Base-by-base conservation (phyloP, 2,797 vertebrate genomes). In the Gambelia wislizenii region DNA sequence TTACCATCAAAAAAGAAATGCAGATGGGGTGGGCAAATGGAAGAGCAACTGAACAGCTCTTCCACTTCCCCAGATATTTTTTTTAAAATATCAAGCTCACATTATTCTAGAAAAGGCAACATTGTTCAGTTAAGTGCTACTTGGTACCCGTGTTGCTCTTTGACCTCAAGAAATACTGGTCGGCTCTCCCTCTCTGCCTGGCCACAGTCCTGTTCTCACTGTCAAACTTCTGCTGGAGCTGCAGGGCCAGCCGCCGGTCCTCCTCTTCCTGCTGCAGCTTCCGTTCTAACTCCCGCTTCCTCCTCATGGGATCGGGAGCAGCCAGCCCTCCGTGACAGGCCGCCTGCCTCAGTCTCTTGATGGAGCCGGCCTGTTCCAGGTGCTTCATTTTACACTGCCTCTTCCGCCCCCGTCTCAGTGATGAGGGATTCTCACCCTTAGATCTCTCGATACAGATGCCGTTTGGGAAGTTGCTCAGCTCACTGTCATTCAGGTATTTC, bases 311-410 rank as follows among this genome's bases (percentile, higher is more conserved):
- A 52, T 94, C 95, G 25, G 92, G 80, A 0, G 92, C 84, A 0
- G 87, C 86, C 89, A 91, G 81, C 0, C 54, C 96, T 92, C 4
- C 89, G 76, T 93, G 96, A 54, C 91, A 96, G 4, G 94, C 92
- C 22, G 67, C 12, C 0, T 95, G 93, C 74, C 97, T 96, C 87
- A 96, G 96, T 93, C 97, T 97, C 91, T 98, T 98, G 72, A 96
- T 83, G 2, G 97, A 96, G 74, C 97, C 97, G 0, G 95, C 96
- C 75, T 97, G 97, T 67, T 99, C 98, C 95, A 98, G 79, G 95
- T 99, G 98, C 96, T 99, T 99, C 16, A 97, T 99, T 95, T 99
- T 99, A 94, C 98, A 98, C 89, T 96, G 98, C 85, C 98, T 97
- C 95, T 99, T 99, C 33, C 96, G 97, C 76, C 98, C 98, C 83